Conservation (phyloP, 2,797 vertebrate genomes). For the Chelidonichthys spinosus region DNA sequence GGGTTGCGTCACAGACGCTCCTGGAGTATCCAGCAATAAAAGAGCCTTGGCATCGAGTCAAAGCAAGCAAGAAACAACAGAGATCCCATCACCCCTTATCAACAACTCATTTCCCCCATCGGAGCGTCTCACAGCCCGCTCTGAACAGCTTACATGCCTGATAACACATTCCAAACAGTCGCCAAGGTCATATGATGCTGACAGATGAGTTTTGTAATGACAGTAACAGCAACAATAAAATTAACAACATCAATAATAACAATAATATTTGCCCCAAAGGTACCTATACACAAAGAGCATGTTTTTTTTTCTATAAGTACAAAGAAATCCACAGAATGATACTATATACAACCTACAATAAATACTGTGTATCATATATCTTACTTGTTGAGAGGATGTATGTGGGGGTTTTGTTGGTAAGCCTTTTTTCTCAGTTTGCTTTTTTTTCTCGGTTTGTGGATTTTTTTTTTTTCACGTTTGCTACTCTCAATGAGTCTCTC, state of each 20-base stretch:
- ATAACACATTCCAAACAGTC: constrained; percentile 65
- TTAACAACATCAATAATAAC: constrained; percentile 82
- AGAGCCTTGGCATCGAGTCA: constrained; percentile 59
- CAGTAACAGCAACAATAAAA: constrained; percentile 84
- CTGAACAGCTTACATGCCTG: constrained; percentile 60
- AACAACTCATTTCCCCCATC: constrained; percentile 42
- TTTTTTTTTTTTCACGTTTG: constrained; percentile 56
- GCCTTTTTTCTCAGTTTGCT: constrained; percentile 62
- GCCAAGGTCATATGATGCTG: constrained; percentile 66
- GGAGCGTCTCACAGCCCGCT: constrained; percentile 40
- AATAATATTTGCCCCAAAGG: constrained; percentile 84
- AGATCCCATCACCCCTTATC: constrained; percentile 66
- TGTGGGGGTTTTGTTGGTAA: constrained; percentile 60
- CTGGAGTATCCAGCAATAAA: constrained; percentile 60
- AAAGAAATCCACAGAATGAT: constrained; percentile 89
- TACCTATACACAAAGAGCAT: constrained; percentile 86
- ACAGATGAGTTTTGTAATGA: constrained; percentile 75
- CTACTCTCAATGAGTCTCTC: constrained; percentile 80
- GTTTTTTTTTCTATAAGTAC: constrained; percentile 85
- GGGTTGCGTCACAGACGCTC: constrained; percentile 40
- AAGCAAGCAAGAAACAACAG: constrained; percentile 62
- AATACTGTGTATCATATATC: constrained; percentile 89
- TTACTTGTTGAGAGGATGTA: constrained; percentile 78
- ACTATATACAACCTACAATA: constrained; percentile 95
- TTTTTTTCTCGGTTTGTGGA: constrained; percentile 62